Base-by-base conservation (phyloP, 1,140 invertebrate genomes). In the Aporrectodea caliginosa region DNA sequence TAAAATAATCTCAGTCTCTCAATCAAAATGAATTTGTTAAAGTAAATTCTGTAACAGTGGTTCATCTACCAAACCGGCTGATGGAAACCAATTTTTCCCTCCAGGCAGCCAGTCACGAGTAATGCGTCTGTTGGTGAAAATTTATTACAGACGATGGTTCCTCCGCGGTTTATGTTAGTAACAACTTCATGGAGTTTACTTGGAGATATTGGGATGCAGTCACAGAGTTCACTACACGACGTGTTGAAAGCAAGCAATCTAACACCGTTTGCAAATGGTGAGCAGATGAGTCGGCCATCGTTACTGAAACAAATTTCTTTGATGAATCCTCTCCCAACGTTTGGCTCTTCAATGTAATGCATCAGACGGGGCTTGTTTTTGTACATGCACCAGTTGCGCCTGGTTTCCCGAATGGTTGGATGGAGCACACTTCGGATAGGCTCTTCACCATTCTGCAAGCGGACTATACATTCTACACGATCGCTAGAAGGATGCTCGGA, bases 111-210 rank as follows among this genome's bases (percentile, higher is more conserved):
- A 6, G 94, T 94, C 1, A 95, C 95, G 2, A 96, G 90, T 79
- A 95, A 88, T 84, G 92, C 93, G 85, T 96, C 93, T 2, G 90
- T 91, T 0, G 95, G 95, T 76, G 93, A 95, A 87, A 97, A 97
- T 88, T 94, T 95, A 76, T 94, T 94, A 85, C 94, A 93, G 30
- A 97, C 92, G n/a, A 97, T 95, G 75, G 94, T 92, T 84, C 95
- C 93, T 31, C 91, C 89, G 85, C 97, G 95, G 82, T 92, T 92
- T 75, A 92, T 89, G 82, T 92, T 92, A 6, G 91, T 91, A 0
- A 91, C 91, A 31, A 95, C 84, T 85, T 94, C 92, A 81, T 90
- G 84, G 76, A 92, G 84, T 83, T 90, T 81, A 85, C 85, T 79
- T 2, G 89, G 87, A 1, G 32, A 35, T 16, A 87, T 83, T 22